Evolutionary conservation across 2,888 invertebrate genomes (phyloP).

Genomic region (Agriopis aurantiaria): DNA sequence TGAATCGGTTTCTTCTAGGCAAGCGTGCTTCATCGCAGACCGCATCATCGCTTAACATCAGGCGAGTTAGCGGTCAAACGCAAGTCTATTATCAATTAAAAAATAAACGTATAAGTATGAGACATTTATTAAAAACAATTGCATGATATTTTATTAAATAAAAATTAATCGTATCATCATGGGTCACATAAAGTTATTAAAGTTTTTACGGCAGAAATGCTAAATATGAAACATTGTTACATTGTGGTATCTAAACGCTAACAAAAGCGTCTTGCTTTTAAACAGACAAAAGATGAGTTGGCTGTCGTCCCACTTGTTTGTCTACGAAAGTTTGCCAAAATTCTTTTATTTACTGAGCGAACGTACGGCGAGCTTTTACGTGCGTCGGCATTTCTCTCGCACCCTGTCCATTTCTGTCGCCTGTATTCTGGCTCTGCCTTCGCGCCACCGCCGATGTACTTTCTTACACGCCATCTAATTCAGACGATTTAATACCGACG

Average conservation of each 20-base stretch:
- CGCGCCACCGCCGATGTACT: background rate
- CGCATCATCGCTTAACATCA: too few species aligned
- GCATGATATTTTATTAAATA: background rate
- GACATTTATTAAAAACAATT: background rate
- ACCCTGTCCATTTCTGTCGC: slow-evolving; percentile 42
- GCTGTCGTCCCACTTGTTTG: slow-evolving; percentile 84
- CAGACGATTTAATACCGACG: background rate
- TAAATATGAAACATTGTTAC: slow-evolving; percentile 51
- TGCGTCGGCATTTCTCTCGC: slow-evolving; percentile 61
- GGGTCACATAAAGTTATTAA: background rate
- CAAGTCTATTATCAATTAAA: too few species aligned
- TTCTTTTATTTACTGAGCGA: slow-evolving; percentile 83
- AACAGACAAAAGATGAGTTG: slow-evolving; percentile 85
- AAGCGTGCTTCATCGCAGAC: too few species aligned
- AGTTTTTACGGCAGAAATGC: background rate
- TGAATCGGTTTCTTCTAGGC: too few species aligned
- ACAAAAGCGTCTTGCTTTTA: slow-evolving; percentile 79
- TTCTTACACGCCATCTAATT: background rate
- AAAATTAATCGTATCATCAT: background rate
- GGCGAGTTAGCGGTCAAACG: too few species aligned
- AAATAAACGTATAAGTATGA: background rate
- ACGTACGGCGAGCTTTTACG: slow-evolving; percentile 73
- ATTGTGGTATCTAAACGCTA: slow-evolving; percentile 74
- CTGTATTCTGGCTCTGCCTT: background rate
- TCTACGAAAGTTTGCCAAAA: slow-evolving; percentile 85